Base-by-base conservation (phyloP, 30 jellyfish, hydroid and myxozoan genomes). In the Chironex yamaguchii region DNA sequence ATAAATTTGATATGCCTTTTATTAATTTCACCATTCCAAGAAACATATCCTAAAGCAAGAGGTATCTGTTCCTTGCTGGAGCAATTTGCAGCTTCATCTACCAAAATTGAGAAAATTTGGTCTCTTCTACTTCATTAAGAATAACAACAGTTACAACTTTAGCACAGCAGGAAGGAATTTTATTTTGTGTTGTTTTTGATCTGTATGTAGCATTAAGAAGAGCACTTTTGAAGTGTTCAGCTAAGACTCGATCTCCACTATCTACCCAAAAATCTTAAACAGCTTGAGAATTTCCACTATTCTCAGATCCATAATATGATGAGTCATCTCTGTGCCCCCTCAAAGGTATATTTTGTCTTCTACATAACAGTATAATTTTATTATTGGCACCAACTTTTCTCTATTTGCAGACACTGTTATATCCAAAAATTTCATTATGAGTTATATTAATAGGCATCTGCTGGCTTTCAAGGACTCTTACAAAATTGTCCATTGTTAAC, bases 61-160 rank as follows among this genome's bases (percentile, higher is more conserved):
- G 88, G 88, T 78, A 76, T 76, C 58, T 76, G 78, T 35, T 76
- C 88, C 29, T 76, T 50, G 79, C 58, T 50, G 29, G 79, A 51
- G 36, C 88, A 76, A 76, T 74, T 52, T 1, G 33, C 52, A 13
- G 52, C 87, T 50, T 74, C 88, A 76, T 76, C 80, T 1, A 48
- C 86, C 21, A 73, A 75, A 73, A 73, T 73, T 4, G 86, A 73
- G 29, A 20, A 52, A 73, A 35, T 22, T 52, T 31, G 2, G 29
- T 21, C 81, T 21, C 12, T 0, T 52, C 33, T 21, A 74, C 52
- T 28, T 48, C 78, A 14, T 74, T 14, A 0, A 74, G 23, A 29
- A 74, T 74, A 24, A 49, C 0, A 35, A 11, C 79, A 74, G 23
- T 74, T 13, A 42, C 26, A 13, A 24, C 0, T 22, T 74, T 75